Evolutionary conservation across 2,797 vertebrate genomes (phyloP), one percentile per base, ranked within the genome.

Genomic region (Margarornis squamiger): DNA sequence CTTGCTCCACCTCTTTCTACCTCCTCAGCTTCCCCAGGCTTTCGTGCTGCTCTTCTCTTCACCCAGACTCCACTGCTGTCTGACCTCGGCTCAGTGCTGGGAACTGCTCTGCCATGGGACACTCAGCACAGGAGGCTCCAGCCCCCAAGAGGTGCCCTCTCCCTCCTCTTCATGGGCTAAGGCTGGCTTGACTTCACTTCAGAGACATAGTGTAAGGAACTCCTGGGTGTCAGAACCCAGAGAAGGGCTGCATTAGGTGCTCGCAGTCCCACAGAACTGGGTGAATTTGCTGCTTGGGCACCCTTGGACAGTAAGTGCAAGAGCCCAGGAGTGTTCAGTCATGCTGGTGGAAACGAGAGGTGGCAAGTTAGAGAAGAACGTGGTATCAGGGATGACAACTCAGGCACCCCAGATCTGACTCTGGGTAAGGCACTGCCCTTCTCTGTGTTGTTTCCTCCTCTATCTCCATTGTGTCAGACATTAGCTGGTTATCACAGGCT

Each of bases 61-160:
- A 52, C 67, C 55, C 65, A 38, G 39, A 14, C 61, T 39, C 67
- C 59, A 2, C 34, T 48, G 52, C 14, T 39, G 54, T 39, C 74
- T 45, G 75, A 36, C 27, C 61, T 75, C 54, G 2, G 62, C 68
- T 46, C 2, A 0, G 4, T 22, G 51, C 65, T 86, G 46, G 90
- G 70, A 88, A 14, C 82, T 34, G 39, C 26, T 80, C 41, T 45
- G 41, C 45, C 24, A 0, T 14, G 48, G 76, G 30, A 68, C 49
- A 46, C 29, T 18, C 39, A 0, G 6, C 30, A n/a, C 3, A 0
- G 0, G 2, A 54, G 59, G 66, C 72, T 83, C 6, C 43, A 18
- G 75, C n/a, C 12, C 10, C 55, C 5, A 0, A 45, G 32, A 70
- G 71, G 34, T 57, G 49, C 67, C 55, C 48, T 76, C 36, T 72